phyloP scores from a whole-genome alignment of 2,113 vertebrate genomes.

The Myrmecophaga tridactyla region DNA sequence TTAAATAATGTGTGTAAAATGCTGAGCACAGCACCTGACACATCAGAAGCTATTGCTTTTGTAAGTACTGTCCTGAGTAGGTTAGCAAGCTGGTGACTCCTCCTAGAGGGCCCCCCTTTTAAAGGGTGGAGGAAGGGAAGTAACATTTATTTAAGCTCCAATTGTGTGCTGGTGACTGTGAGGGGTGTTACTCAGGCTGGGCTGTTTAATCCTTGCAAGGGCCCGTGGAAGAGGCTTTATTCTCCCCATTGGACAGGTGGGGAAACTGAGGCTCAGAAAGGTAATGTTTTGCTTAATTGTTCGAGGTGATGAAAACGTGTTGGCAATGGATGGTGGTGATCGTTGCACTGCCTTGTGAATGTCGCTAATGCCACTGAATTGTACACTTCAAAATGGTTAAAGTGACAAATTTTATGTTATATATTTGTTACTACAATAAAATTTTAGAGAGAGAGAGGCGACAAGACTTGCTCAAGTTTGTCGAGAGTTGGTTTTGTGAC shows the following conservation, averaged over 20 bases:
- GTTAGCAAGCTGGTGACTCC: background rate
- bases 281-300: fast-evolving
- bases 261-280: background rate
- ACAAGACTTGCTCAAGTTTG: background rate
- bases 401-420: too few species aligned
- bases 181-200: background rate
- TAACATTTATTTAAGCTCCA: background rate
- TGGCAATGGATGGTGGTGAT: too few species aligned
- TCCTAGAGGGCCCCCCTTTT: background rate
- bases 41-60: background rate
- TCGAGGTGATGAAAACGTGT: too few species aligned
- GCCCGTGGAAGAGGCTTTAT: background rate
- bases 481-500: background rate
- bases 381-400: too few species aligned
- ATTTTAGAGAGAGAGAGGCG: too few species aligned
- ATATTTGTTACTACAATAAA: too few species aligned
- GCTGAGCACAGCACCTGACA: background rate
- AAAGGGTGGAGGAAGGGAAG: background rate
- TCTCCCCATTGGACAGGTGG: background rate
- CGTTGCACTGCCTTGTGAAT: too few species aligned
- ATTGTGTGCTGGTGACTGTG: fast-evolving
- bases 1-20: background rate
- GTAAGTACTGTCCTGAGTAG: background rate
- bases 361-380: too few species aligned
- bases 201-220: background rate